Evolutionary conservation across 2,888 invertebrate species (phyloP).

Genomic region (Idaea dimidiata): DNA sequence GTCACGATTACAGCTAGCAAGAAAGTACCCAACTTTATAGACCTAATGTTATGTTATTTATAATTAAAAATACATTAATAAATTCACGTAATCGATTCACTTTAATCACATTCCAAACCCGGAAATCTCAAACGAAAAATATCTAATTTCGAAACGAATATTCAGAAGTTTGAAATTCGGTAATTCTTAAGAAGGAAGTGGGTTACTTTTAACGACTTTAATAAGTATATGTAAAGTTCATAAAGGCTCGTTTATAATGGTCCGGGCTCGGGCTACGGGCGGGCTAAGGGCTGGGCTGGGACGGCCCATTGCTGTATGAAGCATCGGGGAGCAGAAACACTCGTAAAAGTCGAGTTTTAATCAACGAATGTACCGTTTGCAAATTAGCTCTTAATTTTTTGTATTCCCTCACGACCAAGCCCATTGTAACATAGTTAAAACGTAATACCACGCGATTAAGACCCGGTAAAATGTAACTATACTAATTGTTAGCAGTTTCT

Average conservation of each 20-base stretch:
- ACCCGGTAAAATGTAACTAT: too few relatives aligned
- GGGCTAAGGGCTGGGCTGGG: background rate
- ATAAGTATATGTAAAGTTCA: conserved; percentile 36
- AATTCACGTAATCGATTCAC: background rate
- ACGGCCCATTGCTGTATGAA: background rate
- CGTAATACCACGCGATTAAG: too few relatives aligned
- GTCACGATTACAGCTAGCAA: too few relatives aligned
- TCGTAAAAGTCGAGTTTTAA: conserved; percentile 38
- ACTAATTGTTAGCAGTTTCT: background rate
- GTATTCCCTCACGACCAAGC: too few relatives aligned
- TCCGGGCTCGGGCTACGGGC: conserved; percentile 21
- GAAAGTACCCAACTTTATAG: too few relatives aligned
- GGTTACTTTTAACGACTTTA: conserved; percentile 35
- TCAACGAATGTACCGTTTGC: conserved; percentile 34
- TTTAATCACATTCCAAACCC: background rate
- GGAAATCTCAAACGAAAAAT: conserved; percentile 8
- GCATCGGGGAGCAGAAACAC: conserved; percentile 14
- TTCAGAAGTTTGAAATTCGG: conserved; percentile 24
- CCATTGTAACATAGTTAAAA: too few relatives aligned
- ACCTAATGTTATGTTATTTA: too few relatives aligned
- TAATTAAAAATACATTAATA: background rate
- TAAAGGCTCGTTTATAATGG: conserved; percentile 33
- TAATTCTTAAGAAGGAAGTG: conserved; percentile 26
- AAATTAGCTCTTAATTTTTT: conserved; percentile 3
- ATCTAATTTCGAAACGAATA: conserved; percentile 3